Conservation (phyloP, 2,888 invertebrate genomes). For the Gari tellinella region DNA sequence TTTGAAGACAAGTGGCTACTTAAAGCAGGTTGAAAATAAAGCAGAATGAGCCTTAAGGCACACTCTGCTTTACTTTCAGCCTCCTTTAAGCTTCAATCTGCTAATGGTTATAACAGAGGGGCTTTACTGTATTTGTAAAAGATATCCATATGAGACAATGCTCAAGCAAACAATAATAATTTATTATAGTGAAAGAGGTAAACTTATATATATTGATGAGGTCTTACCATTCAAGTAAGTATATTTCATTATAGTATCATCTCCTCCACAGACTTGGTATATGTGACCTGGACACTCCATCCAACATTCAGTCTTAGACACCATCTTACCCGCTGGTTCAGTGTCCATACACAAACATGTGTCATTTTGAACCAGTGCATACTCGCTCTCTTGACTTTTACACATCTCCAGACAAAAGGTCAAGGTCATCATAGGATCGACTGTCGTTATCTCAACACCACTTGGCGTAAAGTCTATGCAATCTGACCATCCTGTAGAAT, state of each 20-base stretch:
- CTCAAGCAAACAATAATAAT: no score
- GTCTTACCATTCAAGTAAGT: conserved; percentile 1
- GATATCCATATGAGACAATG: no score
- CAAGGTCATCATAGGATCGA: conserved; percentile 25
- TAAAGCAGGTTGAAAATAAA: no score
- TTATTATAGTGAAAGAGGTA: no score
- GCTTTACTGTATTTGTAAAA: no score
- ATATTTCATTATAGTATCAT: not conserved
- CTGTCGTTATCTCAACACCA: not conserved
- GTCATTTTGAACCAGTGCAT: conserved; percentile 16
- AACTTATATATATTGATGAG: no score
- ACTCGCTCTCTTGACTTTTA: conserved; percentile 32
- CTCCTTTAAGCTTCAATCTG: no score
- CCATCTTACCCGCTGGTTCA: not conserved
- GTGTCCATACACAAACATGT: conserved; percentile 32
- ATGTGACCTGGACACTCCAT: conserved; percentile 36
- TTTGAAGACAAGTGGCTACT: no score
- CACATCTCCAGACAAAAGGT: conserved; percentile 47
- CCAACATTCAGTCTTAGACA: conserved; percentile 17
- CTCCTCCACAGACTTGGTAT: conserved; percentile 51
- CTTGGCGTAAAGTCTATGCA: conserved; percentile 2
- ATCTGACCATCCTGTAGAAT: conserved; percentile 7
- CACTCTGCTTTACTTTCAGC: no score
- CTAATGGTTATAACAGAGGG: no score
- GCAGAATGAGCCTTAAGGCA: no score